A percentile compares a stretch with the other conserved stretches of the same genome.
These are phyloP conservation scores for Leptogaster cylindrica DNA, from an alignment of 2,888 invertebrate genomes.

Conservation along the genomic window DNA sequence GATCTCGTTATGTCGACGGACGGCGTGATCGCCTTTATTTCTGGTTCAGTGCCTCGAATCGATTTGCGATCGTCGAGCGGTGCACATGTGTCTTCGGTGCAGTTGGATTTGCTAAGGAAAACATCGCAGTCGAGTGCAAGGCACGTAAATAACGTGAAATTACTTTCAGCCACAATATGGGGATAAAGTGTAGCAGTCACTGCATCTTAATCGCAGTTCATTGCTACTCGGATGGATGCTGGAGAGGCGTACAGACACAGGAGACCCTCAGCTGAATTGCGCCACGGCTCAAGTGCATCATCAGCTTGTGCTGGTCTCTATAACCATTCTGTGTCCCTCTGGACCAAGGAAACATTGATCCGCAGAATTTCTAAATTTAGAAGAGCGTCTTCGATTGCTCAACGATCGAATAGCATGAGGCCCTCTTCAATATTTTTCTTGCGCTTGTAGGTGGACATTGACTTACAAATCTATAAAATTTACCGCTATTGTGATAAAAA, in stretches of 20 bases:
- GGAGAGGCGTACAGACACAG: not conserved
- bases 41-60: constrained; percentile 39
- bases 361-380: constrained; percentile 34
- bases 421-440: constrained; percentile 14
- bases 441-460: constrained; percentile 31
- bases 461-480: constrained; percentile 36
- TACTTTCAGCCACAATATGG: constrained; percentile 41
- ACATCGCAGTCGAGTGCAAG: constrained; percentile 32
- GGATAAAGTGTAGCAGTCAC: constrained; percentile 42
- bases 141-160: constrained; percentile 42
- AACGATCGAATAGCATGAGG: not conserved
- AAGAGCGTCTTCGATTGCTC: not conserved
- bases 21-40: constrained; percentile 41
- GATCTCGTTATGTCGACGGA: constrained; percentile 33
- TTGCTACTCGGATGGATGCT: constrained; percentile 13
- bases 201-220: constrained; percentile 40
- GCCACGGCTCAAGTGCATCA: not conserved
- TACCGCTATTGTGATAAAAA: constrained; percentile 29
- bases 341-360: not conserved
- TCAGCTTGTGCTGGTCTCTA: not conserved
- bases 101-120: constrained; percentile 38
- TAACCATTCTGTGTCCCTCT: constrained; percentile 20
- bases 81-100: constrained; percentile 32
- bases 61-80: constrained; percentile 28
- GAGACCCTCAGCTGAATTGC: not conserved